These are phyloP conservation scores for Esox niger DNA, from an alignment of 2,113 vertebrate species.

Conservation along the genomic window DNA sequence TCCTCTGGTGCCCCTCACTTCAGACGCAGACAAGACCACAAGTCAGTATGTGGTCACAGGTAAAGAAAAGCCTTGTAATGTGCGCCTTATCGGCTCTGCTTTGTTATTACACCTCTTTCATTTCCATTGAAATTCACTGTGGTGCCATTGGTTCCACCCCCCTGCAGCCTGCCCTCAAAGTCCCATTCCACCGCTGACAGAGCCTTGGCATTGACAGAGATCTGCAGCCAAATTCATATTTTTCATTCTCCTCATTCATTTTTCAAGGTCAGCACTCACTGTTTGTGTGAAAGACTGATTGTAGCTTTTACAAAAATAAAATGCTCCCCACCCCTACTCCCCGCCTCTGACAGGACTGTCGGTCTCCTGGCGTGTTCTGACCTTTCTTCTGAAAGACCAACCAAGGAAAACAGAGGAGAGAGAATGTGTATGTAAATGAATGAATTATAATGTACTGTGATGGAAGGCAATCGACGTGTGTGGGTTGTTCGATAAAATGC, in stretches of 20 bases:
- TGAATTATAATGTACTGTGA: conserved; percentile 50
- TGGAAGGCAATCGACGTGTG: conserved; percentile 14
- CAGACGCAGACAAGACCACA: background rate
- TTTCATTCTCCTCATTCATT: background rate
- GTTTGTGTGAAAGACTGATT: background rate
- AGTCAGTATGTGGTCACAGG: background rate
- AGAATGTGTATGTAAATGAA: conserved; percentile 46
- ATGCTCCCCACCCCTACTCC: background rate
- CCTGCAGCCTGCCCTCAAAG: background rate
- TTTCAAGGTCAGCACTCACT: background rate
- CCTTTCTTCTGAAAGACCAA: conserved; percentile 61
- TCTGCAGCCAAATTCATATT: background rate
- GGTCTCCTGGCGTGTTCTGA: conserved; percentile 64
- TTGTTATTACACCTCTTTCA: conserved; percentile 45
- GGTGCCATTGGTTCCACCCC: background rate
- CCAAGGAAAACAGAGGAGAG: conserved; percentile 24
- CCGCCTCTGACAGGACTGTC: conserved; percentile 39
- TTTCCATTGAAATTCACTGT: background rate
- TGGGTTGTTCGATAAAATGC: no score
- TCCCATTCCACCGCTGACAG: background rate
- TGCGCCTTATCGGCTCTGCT: conserved; percentile 11
- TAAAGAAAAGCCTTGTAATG: conserved; percentile 37
- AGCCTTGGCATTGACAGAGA: background rate
- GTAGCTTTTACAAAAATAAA: background rate
- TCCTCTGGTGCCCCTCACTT: no score